Base-by-base conservation (phyloP, 2,113 vertebrate species). In the Sterna hirundo region DNA sequence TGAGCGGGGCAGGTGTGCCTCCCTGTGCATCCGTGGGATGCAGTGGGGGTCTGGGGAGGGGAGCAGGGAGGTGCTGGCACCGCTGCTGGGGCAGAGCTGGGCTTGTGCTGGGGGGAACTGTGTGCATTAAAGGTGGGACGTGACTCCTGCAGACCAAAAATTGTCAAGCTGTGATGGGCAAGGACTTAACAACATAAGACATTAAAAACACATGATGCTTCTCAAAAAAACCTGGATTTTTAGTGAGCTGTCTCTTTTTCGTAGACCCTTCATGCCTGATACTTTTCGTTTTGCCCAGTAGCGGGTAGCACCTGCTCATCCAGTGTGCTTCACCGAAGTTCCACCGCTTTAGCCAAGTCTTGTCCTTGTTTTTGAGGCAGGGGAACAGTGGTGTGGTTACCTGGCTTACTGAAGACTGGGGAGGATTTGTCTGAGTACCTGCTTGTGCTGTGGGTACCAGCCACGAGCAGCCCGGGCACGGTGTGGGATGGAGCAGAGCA, bases 21-120 rank as follows among this genome's bases (percentile, higher is more conserved):
- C 27, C 23, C 25, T 0, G 0, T 27, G 34, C 19, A 32, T 21
- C 18, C 0, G 0, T 15, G 47, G 30, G 52, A 29, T 54, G 47
- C 21, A 82, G 61, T 2, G 26, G 54, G 57, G 54, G 22, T 52
- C 40, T 70, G 60, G n/a, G 5, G 11, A 55, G 32, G 19, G 27
- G n/a, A 60, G 29, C 29, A 14, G 46, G 11, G 51, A 32, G 52
- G 12, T 34, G 46, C 69, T 89, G 83, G 29, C 49, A 69, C 7
- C 1, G 1, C 27, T 66, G n/a, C 46, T 62, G 82, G 40, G 69
- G 15, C 57, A 76, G 71, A 83, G 71, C n/a, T 83, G 85, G 70
- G 16, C 23, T 74, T 54, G 23, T 54, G 36, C 40, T 81, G 26
- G 20, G 9, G 26, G 30, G 2, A 46, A 3, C 30, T 51, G 19